phyloP scores from a whole-genome alignment of 2,113 vertebrate genomes.

The Pituophis catenifer region DNA sequence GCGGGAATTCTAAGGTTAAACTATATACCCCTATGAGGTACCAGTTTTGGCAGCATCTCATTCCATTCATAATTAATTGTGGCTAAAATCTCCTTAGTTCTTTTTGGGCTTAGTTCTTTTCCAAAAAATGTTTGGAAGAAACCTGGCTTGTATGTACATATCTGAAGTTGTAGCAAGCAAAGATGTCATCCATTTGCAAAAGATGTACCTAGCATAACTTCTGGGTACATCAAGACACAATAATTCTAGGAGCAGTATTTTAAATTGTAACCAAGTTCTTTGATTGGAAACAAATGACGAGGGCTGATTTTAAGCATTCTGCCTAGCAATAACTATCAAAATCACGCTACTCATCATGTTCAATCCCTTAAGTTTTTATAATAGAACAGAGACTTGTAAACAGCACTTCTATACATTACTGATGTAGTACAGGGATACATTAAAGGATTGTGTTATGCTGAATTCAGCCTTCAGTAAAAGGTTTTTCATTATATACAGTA shows the following conservation, averaged over 20 bases:
- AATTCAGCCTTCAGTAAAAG: background rate
- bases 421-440: background rate
- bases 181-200: background rate
- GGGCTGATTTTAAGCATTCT: background rate
- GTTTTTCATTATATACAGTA: background rate
- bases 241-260: background rate
- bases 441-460: background rate
- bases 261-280: background rate
- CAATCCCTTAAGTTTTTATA: background rate
- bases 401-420: background rate
- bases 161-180: background rate
- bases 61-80: background rate
- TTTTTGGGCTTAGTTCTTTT: background rate
- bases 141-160: background rate
- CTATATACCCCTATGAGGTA: background rate
- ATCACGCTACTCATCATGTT: background rate
- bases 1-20: background rate
- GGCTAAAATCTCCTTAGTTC: background rate
- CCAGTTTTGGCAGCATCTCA: background rate
- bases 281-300: background rate
- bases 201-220: background rate
- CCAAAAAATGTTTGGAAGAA: background rate
- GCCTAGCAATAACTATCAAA: background rate
- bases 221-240: background rate
- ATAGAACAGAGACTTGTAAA: background rate